phyloP scores from a whole-genome alignment of 1,140 invertebrate genomes.

The Trypoxylus dichotomus region DNA sequence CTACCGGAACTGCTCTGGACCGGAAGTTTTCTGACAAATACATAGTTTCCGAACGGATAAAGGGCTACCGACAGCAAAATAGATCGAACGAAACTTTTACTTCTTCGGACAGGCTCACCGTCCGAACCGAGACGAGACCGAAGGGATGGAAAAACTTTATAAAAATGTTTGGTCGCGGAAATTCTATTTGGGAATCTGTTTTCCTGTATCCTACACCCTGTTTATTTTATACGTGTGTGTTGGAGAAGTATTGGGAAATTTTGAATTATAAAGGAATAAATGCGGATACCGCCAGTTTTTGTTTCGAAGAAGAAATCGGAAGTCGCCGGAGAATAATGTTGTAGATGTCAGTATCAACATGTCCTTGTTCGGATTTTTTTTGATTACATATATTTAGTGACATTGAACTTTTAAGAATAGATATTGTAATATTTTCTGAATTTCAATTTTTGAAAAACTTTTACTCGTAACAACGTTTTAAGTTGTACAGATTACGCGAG shows the following conservation, averaged over 20 bases:
- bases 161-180: constrained; percentile 14
- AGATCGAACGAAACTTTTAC: constrained; percentile 21
- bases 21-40: constrained; percentile 30
- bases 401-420: too few relatives aligned
- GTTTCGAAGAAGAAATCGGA: too few relatives aligned
- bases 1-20: constrained; percentile 25
- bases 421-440: too few relatives aligned
- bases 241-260: background rate
- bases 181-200: constrained; percentile 7
- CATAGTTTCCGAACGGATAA: constrained; percentile 1
- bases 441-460: too few relatives aligned
- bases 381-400: too few relatives aligned
- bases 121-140: background rate
- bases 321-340: too few relatives aligned
- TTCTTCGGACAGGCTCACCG: constrained; percentile 3
- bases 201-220: background rate
- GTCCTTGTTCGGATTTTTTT: too few relatives aligned
- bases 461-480: too few relatives aligned
- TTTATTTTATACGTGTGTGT: background rate
- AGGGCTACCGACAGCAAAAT: constrained; percentile 20
- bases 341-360: too few relatives aligned
- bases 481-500: too few relatives aligned
- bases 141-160: background rate
- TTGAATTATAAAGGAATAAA: background rate
- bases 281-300: too few relatives aligned